These are phyloP conservation scores for Halcyon leucocephala DNA, from an alignment of 2,797 vertebrate genomes.

Conservation along the genomic window DNA sequence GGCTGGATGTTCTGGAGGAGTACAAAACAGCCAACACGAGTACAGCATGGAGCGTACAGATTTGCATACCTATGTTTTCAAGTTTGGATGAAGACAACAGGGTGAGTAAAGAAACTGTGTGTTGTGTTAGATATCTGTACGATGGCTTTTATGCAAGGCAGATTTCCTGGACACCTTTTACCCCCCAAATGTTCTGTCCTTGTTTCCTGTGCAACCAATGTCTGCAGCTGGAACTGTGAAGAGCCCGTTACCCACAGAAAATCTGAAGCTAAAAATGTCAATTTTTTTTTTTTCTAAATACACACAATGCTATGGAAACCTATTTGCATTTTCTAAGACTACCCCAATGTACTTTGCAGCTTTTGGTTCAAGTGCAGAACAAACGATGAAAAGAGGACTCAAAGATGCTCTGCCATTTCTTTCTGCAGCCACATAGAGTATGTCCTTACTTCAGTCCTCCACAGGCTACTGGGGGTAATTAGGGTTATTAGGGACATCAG, in stretches of 20 bases:
- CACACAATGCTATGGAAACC: not conserved
- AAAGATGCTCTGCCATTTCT: not conserved
- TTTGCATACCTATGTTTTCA: not conserved
- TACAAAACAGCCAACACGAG: not conserved
- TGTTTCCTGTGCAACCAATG: not conserved
- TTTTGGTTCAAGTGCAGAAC: not conserved
- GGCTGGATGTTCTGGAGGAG: not conserved
- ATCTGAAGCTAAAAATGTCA: not conserved
- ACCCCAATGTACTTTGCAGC: not conserved
- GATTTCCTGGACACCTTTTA: not conserved
- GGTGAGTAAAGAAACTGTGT: not conserved
- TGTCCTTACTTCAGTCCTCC: slow-evolving; percentile 30
- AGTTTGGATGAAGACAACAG: not conserved
- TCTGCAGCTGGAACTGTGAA: not conserved
- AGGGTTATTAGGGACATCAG: not conserved
- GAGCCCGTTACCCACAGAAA: not conserved
- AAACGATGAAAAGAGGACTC: not conserved
- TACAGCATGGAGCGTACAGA: rapidly evolving
- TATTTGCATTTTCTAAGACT: not conserved
- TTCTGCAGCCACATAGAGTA: slow-evolving; percentile 4
- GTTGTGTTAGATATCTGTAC: not conserved
- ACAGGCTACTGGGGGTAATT: not conserved
- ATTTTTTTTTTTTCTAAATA: not conserved
- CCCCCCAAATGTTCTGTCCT: not conserved
- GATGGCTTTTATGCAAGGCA: not conserved